Base-by-base conservation (phyloP, 2,797 vertebrate species). In the Syndactyla subalaris region DNA sequence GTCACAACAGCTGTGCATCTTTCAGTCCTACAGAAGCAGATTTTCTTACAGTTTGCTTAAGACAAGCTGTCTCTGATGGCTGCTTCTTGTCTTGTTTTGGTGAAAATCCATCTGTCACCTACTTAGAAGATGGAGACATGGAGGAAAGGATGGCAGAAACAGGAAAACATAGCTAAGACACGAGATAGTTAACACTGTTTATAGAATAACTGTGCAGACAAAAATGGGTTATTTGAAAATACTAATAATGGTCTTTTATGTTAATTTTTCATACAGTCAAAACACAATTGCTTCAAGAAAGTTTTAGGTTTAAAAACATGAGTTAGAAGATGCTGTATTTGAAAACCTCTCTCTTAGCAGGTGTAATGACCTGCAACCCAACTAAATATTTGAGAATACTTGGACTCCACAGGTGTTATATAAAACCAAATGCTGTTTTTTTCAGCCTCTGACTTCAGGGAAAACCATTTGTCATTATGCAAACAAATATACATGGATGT, bases 91-190 rank as follows among this genome's bases (percentile, higher is more conserved):
- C 78, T 91, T 93, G 72, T 75, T 88, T 93, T 94, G 89, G 87
- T 95, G 73, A 75, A 92, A 94, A 88, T 92, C 85, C 92, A 92
- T 88, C 93, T 91, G 79, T 88, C 52, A 85, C 22, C 21, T 65
- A 34, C 70, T 81, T 15, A 67, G 70, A 89, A 75, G 55, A 84
- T 41, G 49, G 88, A 84, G 24, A n/a, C 76, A 91, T 21, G 38
- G 51, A 91, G 27, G 22, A 85, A 93, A 78, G 65, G 65, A 54
- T 45, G 23, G 32, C 46, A 93, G 52, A 90, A 93, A 68, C 29
- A 80, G 32, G 68, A 88, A 91, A 94, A 81, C 18, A 87, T 46
- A 80, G 29, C 19, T 73, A 79, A 82, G 15, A 17, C 48, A 73
- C 36, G 45, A 89, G 63, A 79, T 63, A 85, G 30, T 27, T 77